phyloP scores from a whole-genome alignment of 1,140 invertebrate genomes.

The Drosophila nigrodunni region DNA sequence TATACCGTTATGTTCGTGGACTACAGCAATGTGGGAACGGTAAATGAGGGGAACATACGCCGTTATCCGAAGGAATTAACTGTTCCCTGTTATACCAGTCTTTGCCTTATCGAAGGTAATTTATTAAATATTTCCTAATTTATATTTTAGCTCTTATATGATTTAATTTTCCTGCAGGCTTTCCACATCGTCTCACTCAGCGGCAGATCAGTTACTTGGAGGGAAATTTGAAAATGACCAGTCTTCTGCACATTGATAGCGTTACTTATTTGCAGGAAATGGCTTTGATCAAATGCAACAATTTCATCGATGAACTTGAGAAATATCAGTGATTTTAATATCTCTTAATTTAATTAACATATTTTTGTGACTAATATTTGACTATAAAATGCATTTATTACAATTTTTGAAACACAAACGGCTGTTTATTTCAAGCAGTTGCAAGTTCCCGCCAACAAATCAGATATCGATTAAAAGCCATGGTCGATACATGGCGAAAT shows the following conservation, averaged over 20 bases:
- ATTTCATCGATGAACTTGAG: slow-evolving; percentile 22
- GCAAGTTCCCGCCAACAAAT: too few species aligned
- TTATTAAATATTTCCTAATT: background rate
- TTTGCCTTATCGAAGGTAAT: slow-evolving; percentile 71
- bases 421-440: too few species aligned
- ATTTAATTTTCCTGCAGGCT: slow-evolving; percentile 27
- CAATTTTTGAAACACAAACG: too few species aligned
- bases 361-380: too few species aligned
- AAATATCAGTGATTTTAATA: background rate
- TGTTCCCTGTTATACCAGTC: slow-evolving; percentile 54
- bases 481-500: too few species aligned
- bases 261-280: slow-evolving; percentile 49
- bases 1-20: slow-evolving; percentile 63
- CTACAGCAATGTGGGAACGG: slow-evolving; percentile 50
- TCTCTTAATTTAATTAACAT: too few species aligned
- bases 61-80: slow-evolving; percentile 62
- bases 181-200: slow-evolving; percentile 45
- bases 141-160: background rate
- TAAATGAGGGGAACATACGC: slow-evolving; percentile 52
- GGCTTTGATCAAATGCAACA: slow-evolving; percentile 39
- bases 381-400: too few species aligned
- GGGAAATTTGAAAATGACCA: slow-evolving; percentile 29
- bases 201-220: slow-evolving; percentile 49
- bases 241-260: slow-evolving; percentile 46
- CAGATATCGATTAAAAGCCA: too few species aligned